Base-by-base conservation (phyloP, 1,140 invertebrate species). In the Branchinecta lindahli region DNA sequence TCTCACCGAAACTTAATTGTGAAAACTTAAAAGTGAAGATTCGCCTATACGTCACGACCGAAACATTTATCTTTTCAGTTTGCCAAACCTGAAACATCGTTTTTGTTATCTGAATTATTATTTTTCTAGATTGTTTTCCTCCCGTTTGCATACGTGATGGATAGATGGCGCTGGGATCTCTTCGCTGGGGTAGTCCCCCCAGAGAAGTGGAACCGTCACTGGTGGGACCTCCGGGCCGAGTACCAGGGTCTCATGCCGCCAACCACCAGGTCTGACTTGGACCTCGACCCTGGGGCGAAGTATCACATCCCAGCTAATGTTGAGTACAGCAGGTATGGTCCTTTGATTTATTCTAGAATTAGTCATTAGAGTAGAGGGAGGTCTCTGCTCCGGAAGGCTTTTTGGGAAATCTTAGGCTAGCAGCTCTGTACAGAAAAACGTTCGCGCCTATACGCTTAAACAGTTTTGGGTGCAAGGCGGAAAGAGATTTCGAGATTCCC, bases 251-350 rank as follows among this genome's bases (percentile, higher is more conserved):
- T 82, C 10, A 74, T 71, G 52, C 78, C 80, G 44, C 79, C 80
- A 7, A 74, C 75, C 3, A 73, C 71, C 33, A 73, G 80, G 46
- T 73, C 72, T 8, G 76, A 80, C 69, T 70, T 73, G 9, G 78
- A 80, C 69, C 82, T 82, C 73, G 81, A 82, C 73, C 74, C 81
- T 15, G 81, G 78, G 46, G 77, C 81, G 18, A 82, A 82, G 74
- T 82, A 79, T 72, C 80, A 82, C 71, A 77, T 82, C 20, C 76
- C 79, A n/a, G 77, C 77, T 8, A 76, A 79, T 73, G 76, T 79
- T 20, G 76, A 77, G 45, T 82, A 82, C 70, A 78, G 78, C 45
- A 75, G 80, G 79, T 80, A 75, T 69, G n/a, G 69, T 20, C 65
- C 61, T 33, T 33, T 33, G 33, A 33, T 33, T 33, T 20, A 65